phyloP scores from a whole-genome alignment of 1,140 invertebrate species.

The Marisa cornuarietis region DNA sequence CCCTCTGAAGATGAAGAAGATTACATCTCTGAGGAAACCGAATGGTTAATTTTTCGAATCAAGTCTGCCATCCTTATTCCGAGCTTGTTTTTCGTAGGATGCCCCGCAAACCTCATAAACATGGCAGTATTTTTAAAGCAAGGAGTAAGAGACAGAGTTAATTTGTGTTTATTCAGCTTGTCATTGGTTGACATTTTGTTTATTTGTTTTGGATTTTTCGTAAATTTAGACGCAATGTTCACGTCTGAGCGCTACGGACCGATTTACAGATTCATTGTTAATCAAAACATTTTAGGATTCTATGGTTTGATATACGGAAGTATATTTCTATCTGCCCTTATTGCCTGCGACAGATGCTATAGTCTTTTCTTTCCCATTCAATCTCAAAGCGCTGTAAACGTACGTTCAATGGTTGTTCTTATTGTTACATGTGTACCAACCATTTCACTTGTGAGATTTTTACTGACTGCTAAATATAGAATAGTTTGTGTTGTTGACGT shows the following conservation, averaged over 20 bases:
- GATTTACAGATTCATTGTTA: background rate
- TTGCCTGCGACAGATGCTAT: no score
- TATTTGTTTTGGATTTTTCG: no score
- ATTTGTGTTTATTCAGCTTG: conserved; percentile 3
- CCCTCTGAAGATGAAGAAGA: background rate
- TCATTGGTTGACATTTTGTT: background rate
- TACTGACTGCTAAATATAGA: background rate
- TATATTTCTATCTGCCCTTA: no score
- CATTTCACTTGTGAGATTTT: background rate
- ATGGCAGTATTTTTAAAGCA: background rate
- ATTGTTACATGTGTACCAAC: background rate
- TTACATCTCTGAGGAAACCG: background rate
- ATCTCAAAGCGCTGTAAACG: background rate
- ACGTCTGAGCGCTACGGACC: background rate
- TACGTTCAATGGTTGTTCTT: background rate
- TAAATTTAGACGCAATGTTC: background rate
- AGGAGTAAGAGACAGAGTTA: background rate
- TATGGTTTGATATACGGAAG: background rate
- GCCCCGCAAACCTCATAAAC: background rate
- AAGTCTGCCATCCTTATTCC: background rate
- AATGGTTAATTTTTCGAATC: background rate
- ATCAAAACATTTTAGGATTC: background rate
- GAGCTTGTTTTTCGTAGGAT: background rate
- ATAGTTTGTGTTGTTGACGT: background rate
- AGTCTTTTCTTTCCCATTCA: no score